Evolutionary conservation across 2,888 invertebrate genomes (phyloP).

Genomic region (Scaptomyza cyrtandrae): DNA sequence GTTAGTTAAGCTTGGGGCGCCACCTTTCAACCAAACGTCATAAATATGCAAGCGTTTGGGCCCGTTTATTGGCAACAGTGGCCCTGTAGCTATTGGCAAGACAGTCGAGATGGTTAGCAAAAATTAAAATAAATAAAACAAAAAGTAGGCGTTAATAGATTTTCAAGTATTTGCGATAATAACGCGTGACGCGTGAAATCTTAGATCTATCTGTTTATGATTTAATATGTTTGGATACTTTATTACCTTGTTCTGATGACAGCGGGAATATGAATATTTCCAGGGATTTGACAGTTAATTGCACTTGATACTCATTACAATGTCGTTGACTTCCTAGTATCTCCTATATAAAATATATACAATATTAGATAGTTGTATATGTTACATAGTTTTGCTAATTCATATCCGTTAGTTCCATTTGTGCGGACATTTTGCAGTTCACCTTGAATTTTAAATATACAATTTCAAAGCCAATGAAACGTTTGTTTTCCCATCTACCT

Average conservation of each 20-base stretch:
- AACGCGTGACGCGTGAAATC: conserved; percentile 1
- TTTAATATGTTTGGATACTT: conserved; percentile 1
- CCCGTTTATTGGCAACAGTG: background rate
- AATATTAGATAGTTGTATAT: background rate
- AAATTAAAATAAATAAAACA: background rate
- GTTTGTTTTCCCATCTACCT: background rate
- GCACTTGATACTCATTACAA: background rate
- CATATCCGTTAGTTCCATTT: conserved; percentile 20
- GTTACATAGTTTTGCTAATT: conserved; percentile 30
- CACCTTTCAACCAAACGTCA: background rate
- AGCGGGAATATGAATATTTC: conserved; percentile 10
- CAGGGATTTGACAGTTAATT: background rate
- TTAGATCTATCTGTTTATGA: conserved; percentile 11
- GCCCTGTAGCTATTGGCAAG: too few species aligned
- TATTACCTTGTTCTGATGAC: conserved; percentile 12
- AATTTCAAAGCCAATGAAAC: background rate
- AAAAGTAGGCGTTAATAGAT: conserved; percentile 27
- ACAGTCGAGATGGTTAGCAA: background rate
- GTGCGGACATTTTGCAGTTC: conserved; percentile 24
- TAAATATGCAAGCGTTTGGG: background rate
- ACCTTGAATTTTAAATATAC: conserved; percentile 40
- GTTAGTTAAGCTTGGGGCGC: background rate
- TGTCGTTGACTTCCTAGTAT: background rate
- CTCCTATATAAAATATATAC: background rate
- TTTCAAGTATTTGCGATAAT: conserved; percentile 29